Evolutionary conservation across 2,113 vertebrate genomes (phyloP), one percentile per base, ranked within the genome.

Genomic region (Barbus barbus): DNA sequence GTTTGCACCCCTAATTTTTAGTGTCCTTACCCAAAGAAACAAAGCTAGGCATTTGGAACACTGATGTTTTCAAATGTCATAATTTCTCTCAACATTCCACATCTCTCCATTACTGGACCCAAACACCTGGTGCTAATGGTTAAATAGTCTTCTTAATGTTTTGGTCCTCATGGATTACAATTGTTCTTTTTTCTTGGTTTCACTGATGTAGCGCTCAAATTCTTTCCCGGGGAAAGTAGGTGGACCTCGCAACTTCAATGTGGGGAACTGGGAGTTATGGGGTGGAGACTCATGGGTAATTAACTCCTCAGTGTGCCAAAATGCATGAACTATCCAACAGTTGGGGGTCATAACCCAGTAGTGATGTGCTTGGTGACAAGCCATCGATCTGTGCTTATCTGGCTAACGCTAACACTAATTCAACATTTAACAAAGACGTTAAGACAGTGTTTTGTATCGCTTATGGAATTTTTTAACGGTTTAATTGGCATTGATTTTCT

Each of bases 201-300:
- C 86, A 84, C 82, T 69, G 78, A 91, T 85, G 48, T 92, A 95
- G 92, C 18, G 78, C 82, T 95, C 86, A 14, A 90, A 91, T 91
- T 93, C 91, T 90, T 93, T 94, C 87, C 93, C 87, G 24, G 87
- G 92, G 89, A 94, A 93, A 92, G 90, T 93, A 93, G 92, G 91
- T 18, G 89, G 94, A 93, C 85, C 93, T 92, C 26, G 93, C 88
- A 94, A 90, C 90, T 95, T 95, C 94, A 93, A 89, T 44, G 26
- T 93, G 91, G 93, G 94, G 90, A 90, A 91, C 90, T 94, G 94
- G 94, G 92, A 96, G 93, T 92, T 95, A 85, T 92, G 92, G 94
- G 93, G 91, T 90, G 94, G 93, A 95, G 94, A 94, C 90, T 95
- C 90, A 86, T 95, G 95, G 93, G 93, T 94, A 95, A 92, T 86